Evolutionary conservation across 2,797 vertebrate species (phyloP).

Genomic region (Danio aesculapii): DNA sequence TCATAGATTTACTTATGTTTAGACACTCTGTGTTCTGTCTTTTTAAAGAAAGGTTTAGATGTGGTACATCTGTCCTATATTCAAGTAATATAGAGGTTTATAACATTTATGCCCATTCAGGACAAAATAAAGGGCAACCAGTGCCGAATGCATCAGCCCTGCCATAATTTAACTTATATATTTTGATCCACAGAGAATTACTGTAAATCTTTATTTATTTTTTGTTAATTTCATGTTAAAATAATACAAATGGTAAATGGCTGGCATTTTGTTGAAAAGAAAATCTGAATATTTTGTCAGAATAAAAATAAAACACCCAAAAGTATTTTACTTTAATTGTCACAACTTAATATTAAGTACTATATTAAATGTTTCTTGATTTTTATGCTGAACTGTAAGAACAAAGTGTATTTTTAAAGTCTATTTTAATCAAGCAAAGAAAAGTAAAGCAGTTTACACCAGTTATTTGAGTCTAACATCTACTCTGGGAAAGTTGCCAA

Average conservation of each 20-base stretch:
- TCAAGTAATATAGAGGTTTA: slow-evolving; percentile 4
- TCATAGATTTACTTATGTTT: slow-evolving; percentile 14
- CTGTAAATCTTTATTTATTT: no score
- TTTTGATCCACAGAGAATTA: not conserved
- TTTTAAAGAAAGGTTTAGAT: slow-evolving; percentile 3
- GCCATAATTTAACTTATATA: not conserved
- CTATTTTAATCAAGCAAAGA: not conserved
- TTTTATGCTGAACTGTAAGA: no score
- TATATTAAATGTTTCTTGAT: no score
- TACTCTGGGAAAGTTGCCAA: slow-evolving; percentile 21
- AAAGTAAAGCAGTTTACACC: not conserved
- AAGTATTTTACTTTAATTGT: no score
- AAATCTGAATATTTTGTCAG: no score
- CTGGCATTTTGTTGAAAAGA: no score
- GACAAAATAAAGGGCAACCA: not conserved
- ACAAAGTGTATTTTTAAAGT: not conserved
- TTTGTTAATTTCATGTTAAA: no score
- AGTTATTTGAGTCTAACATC: not conserved
- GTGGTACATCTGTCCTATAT: slow-evolving; percentile 8
- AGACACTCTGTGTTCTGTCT: not conserved
- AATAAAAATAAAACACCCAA: no score
- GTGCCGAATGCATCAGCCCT: not conserved
- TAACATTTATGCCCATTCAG: not conserved
- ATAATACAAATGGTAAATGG: no score
- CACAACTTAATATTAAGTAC: no score